Conservation (phyloP, 2,888 invertebrate genomes). For the Bembecia ichneumoniformis region DNA sequence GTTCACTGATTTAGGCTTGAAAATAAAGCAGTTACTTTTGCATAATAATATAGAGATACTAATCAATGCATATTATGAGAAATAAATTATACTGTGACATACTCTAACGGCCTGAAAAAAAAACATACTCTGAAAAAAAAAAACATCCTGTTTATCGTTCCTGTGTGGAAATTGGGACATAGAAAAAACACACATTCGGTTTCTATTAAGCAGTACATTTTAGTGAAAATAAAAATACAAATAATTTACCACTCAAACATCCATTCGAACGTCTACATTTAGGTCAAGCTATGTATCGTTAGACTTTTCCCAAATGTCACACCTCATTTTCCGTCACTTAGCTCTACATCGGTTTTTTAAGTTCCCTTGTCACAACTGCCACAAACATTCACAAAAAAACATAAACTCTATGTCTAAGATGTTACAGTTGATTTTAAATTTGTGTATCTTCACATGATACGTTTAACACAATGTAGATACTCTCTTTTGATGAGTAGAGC, state of each 20-base stretch:
- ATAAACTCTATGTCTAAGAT: constrained; percentile 12
- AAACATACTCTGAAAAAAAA: too few relatives aligned
- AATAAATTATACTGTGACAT: too few relatives aligned
- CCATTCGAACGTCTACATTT: constrained; percentile 24
- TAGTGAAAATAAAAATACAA: not conserved
- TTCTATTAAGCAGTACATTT: too few relatives aligned
- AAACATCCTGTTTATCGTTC: too few relatives aligned
- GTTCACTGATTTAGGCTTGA: too few relatives aligned
- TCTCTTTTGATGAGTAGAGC: constrained; percentile 40
- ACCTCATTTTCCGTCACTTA: constrained; percentile 58
- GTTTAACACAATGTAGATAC: constrained; percentile 10
- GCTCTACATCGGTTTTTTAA: constrained; percentile 22
- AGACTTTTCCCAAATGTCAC: constrained; percentile 43
- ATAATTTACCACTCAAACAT: too few relatives aligned
- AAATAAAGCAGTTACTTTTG: too few relatives aligned
- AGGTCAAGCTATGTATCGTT: constrained; percentile 51
- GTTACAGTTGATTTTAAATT: not conserved
- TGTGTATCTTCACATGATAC: not conserved
- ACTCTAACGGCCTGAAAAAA: too few relatives aligned
- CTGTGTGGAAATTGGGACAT: too few relatives aligned
- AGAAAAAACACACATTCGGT: too few relatives aligned
- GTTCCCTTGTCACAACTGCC: constrained; percentile 21
- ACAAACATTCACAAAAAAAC: constrained; percentile 11
- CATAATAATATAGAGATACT: too few relatives aligned
- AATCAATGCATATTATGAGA: too few relatives aligned